phyloP scores from a whole-genome alignment of 2,888 invertebrate species.

The Pharmacophagus antenor region DNA sequence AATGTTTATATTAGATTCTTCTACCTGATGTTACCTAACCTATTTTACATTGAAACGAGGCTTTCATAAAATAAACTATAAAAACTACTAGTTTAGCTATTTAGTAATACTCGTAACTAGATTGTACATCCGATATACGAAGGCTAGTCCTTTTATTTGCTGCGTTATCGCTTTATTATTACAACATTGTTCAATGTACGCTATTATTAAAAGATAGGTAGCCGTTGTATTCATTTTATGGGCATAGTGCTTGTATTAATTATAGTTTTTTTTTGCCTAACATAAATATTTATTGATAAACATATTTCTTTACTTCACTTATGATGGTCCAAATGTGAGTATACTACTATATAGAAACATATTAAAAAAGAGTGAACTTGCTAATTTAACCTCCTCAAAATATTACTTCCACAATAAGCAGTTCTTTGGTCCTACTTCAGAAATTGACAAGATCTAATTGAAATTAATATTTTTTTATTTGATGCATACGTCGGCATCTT shows the following conservation, averaged over 20 bases:
- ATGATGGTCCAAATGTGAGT: not conserved
- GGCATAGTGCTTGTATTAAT: constrained; percentile 23
- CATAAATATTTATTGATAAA: not conserved
- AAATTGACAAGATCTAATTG: too few species aligned
- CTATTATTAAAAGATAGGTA: constrained; percentile 47
- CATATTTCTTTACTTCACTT: not conserved
- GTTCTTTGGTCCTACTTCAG: too few species aligned
- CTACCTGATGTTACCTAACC: not conserved
- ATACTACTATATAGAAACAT: not conserved
- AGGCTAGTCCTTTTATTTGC: constrained; percentile 39
- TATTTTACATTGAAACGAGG: not conserved
- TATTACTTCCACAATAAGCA: too few species aligned
- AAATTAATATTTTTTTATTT: too few species aligned
- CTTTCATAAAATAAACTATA: constrained; percentile 17
- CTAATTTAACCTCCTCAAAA: too few species aligned
- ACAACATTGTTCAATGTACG: constrained; percentile 56
- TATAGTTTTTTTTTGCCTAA: not conserved
- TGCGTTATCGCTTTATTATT: constrained; percentile 49
- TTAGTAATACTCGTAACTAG: constrained; percentile 20
- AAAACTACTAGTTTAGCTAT: constrained; percentile 8
- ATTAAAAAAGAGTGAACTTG: too few species aligned
- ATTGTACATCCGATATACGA: constrained; percentile 36
- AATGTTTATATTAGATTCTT: constrained; percentile 11
- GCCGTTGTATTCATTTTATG: constrained; percentile 19
- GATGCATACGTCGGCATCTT: too few species aligned